Conservation (phyloP, 2,797 vertebrate genomes). For the Molossus molossus region DNA sequence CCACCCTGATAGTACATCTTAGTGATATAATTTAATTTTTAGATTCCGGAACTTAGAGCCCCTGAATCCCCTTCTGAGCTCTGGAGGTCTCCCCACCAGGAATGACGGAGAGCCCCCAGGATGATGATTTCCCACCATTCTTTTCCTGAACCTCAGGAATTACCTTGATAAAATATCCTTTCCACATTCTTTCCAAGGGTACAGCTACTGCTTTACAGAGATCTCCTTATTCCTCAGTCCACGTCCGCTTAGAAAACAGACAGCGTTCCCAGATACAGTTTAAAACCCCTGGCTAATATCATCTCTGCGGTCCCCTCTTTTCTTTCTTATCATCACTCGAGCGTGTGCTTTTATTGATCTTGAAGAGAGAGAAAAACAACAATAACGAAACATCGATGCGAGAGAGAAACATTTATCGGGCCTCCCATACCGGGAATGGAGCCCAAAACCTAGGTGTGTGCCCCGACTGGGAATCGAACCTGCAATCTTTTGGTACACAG, state of each 20-base stretch:
- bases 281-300: conserved; percentile 27
- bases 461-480: no score
- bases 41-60: not conserved
- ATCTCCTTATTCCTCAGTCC: not conserved
- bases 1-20: not conserved
- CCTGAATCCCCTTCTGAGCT: not conserved
- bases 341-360: no score
- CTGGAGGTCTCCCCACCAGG: fast-evolving
- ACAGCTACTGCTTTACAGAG: not conserved
- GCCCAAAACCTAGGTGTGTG: no score
- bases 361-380: no score
- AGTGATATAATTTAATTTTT: not conserved
- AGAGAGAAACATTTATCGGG: no score
- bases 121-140: not conserved
- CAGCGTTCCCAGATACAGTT: not conserved
- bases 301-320: not conserved
- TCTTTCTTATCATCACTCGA: no score
- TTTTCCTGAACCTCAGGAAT: not conserved
- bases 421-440: no score
- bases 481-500: no score
- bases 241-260: not conserved
- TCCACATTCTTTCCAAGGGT: not conserved
- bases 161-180: not conserved
- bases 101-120: not conserved
- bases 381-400: no score